Conservation (phyloP, 2,113 vertebrate species). For the Myotis brandtii region DNA sequence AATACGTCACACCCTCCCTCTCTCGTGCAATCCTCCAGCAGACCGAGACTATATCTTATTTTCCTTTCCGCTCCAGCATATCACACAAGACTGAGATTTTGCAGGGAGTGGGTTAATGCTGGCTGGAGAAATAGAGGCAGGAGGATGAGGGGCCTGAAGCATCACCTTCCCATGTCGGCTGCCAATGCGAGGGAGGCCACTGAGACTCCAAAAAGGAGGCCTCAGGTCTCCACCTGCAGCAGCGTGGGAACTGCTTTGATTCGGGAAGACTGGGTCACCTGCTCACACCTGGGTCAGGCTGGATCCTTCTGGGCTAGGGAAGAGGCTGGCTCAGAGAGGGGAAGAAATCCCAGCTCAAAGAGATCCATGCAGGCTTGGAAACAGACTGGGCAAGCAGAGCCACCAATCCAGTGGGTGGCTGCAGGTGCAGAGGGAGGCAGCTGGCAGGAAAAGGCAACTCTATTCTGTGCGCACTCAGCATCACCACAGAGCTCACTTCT, state of each 20-base stretch:
- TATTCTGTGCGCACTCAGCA: rapidly evolving
- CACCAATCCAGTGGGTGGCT: neutral
- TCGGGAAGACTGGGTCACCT: neutral
- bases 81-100: rapidly evolving
- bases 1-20: neutral
- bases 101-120: neutral
- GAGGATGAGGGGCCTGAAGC: neutral
- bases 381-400: neutral
- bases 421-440: neutral
- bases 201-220: neutral
- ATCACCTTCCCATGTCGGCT: rapidly evolving
- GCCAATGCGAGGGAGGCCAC: neutral
- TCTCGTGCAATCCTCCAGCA: neutral
- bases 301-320: neutral
- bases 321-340: neutral
- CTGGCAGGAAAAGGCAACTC: neutral
- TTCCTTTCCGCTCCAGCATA: neutral
- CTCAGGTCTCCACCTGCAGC: no score
- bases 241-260: neutral
- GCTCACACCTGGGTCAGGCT: neutral
- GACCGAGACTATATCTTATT: neutral
- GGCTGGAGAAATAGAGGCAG: neutral
- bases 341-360: neutral
- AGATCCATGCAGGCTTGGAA: neutral
- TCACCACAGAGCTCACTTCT: neutral